Evolutionary conservation across 2,797 vertebrate species (phyloP), one percentile per base, ranked within the genome.

Genomic region (Pseudotriccus pelzelni): DNA sequence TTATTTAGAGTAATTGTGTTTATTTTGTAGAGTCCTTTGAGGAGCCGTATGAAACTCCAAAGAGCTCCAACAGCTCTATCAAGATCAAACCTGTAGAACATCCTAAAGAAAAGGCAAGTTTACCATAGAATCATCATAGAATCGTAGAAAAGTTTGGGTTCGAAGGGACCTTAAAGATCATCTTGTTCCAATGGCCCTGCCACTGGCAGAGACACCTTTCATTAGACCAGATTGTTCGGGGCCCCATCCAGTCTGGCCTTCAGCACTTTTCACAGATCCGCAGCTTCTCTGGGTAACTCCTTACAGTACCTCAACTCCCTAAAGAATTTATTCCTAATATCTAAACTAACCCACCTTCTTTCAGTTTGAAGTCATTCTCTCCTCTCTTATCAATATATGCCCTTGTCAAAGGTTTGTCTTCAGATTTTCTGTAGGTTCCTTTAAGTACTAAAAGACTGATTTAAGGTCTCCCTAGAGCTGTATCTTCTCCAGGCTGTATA

Each of bases 31-130:
- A 97, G 52, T 60, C 84, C 15, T 79, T 87, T 86, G 93, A 95
- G 12, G 97, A 98, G 32, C 84, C 75, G 3, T 91, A 85, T 59
- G 95, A 83, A 96, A 94, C 82, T 79, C 93, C 95, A 30, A 80
- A 87, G 75, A 96, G 43, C 62, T 90, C 92, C 28, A 94, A 5
- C 73, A 95, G 92, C 60, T 96, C 95, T 75, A 73, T 94, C 88
- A 96, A 95, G 47, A 69, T 95, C n/a, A 96, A 89, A 56, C 76
- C 78, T 44, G 46, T 94, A 44, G 83, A 88, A 76, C 63, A 50
- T 34, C 84, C 84, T 24, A 87, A 53, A 39, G 80, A 85, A 76
- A 95, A 97, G 94, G 97, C 83, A 96, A 97, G 96, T 95, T 95
- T 74, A 49, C 14, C 8, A 2, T 7, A 17, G 32, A 69, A 37